phyloP scores from a whole-genome alignment of 1,140 invertebrate genomes.

The Lepidurus arcticus region DNA sequence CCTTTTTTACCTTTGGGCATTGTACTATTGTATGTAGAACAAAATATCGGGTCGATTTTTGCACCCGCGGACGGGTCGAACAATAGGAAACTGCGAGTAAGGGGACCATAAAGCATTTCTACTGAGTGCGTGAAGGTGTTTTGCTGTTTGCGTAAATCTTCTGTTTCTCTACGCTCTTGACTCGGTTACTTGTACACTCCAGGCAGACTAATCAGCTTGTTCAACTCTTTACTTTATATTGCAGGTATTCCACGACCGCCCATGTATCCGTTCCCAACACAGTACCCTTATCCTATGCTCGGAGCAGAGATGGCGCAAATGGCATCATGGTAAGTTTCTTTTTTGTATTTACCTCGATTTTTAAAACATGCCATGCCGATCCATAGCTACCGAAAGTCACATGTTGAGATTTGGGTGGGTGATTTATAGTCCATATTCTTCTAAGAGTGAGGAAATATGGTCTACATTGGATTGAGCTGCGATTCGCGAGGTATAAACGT shows the following conservation, averaged over 20 bases:
- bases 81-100: not conserved
- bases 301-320: slow-evolving; percentile 92
- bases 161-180: not conserved
- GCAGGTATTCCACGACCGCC: slow-evolving; percentile 79
- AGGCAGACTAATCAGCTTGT: slow-evolving; percentile 22
- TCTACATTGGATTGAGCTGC: no score
- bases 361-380: not conserved
- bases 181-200: not conserved
- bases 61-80: not conserved
- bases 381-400: not conserved
- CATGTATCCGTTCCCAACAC: slow-evolving; percentile 82
- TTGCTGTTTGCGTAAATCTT: not conserved
- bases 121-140: slow-evolving; percentile 9
- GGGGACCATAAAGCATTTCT: not conserved
- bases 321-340: slow-evolving; percentile 77
- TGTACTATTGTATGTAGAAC: no score
- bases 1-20: not conserved
- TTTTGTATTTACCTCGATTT: not conserved
- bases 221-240: slow-evolving; percentile 42
- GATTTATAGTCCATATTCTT: no score
- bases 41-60: not conserved
- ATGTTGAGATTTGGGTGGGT: no score
- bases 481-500: no score
- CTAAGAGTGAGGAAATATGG: no score
- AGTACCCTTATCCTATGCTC: slow-evolving; percentile 90